Conservation (phyloP, 2,113 vertebrate genomes). For the Hippocampus barbouri region DNA sequence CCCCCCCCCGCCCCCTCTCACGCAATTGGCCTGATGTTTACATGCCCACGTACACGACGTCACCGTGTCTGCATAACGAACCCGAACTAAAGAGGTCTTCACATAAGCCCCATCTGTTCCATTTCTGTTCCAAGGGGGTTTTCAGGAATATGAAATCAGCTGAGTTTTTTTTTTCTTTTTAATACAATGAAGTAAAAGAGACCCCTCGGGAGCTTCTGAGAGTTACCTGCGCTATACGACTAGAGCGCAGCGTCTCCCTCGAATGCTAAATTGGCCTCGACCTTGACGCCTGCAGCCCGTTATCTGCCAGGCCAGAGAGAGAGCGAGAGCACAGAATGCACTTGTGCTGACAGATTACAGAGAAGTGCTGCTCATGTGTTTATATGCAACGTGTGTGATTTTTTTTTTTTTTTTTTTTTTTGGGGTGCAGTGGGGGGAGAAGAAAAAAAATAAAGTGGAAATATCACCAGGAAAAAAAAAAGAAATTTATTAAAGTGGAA, state of each 20-base stretch:
- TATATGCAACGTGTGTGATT: not conserved
- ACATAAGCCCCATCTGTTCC: not conserved
- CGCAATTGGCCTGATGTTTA: not conserved
- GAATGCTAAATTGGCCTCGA: conserved; percentile 53
- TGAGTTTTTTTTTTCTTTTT: not conserved
- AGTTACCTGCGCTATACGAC: conserved; percentile 20
- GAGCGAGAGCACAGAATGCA: conserved; percentile 6
- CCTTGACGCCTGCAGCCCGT: conserved; percentile 39
- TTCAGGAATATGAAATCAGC: not conserved
- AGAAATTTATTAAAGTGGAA: too few species aligned
- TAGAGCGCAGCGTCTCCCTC: conserved; percentile 29
- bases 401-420: not conserved
- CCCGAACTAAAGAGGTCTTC: not conserved
- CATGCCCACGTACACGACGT: not conserved
- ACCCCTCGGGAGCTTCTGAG: not conserved
- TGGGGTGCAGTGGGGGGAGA: not conserved
- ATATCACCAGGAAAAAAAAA: too few species aligned
- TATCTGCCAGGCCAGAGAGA: conserved; percentile 14
- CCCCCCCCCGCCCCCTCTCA: too few species aligned
- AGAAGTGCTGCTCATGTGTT: not conserved
- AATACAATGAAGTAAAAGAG: not conserved
- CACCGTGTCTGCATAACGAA: not conserved
- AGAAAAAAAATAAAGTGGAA: not conserved
- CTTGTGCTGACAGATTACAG: not conserved
- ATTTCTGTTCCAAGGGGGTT: not conserved